A percentile compares a stretch with the other conserved stretches of the same genome.
phyloP scores from a whole-genome alignment of 2,113 vertebrate genomes.

The Pachycephala philippinensis region DNA sequence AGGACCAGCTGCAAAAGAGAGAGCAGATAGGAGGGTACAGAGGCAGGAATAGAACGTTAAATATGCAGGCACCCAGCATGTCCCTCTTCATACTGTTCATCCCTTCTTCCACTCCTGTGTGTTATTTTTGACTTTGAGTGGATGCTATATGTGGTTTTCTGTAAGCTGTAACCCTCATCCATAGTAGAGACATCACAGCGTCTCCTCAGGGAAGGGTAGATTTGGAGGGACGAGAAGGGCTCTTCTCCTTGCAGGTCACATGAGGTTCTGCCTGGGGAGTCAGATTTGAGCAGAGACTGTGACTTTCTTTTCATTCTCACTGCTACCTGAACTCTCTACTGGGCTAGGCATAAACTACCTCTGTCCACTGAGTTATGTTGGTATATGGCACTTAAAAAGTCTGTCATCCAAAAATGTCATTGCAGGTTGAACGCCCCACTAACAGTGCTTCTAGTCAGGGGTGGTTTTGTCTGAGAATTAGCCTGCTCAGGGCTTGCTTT shows the following conservation, averaged over 20 bases:
- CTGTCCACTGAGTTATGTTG: neutral
- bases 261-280: neutral
- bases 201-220: neutral
- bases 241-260: neutral
- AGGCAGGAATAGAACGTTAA: neutral
- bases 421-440: neutral
- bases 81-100: neutral
- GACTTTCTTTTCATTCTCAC: neutral
- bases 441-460: neutral
- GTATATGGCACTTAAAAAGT: neutral
- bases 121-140: neutral
- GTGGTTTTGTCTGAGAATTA: neutral
- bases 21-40: neutral
- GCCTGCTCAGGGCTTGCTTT: neutral
- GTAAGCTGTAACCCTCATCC: neutral
- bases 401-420: neutral
- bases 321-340: neutral
- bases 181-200: neutral
- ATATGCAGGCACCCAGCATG: neutral
- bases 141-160: neutral
- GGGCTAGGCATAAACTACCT: neutral
- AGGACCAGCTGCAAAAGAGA: neutral
- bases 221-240: neutral
- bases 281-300: neutral
- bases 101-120: neutral